Percentiles rank a stretch among this genome's conserved stretches.
Conservation (phyloP, 2,797 vertebrate genomes). For the Eulemur mongoz region DNA sequence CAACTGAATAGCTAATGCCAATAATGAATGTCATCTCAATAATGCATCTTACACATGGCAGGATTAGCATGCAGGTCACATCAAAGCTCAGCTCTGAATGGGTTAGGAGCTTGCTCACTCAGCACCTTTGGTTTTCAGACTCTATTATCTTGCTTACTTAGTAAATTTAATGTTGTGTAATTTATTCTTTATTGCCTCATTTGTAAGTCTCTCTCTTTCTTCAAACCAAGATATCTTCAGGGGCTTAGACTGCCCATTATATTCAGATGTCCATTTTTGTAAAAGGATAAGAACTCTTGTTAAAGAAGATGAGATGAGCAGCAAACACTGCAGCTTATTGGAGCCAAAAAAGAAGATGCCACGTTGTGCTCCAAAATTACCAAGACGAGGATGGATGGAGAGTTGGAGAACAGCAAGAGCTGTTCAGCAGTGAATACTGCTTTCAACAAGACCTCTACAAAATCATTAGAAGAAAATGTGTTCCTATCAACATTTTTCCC, state of each 20-base stretch:
- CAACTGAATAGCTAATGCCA: conserved; percentile 56
- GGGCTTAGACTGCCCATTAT: conserved; percentile 56
- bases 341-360: conserved; percentile 50
- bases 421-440: conserved; percentile 29
- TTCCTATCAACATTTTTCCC: neutral
- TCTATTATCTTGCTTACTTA: conserved; percentile 79
- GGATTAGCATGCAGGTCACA: conserved; percentile 75
- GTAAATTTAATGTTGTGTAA: conserved; percentile 78
- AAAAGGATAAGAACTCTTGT: conserved; percentile 66
- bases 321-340: conserved; percentile 59
- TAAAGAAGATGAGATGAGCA: conserved; percentile 55
- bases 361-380: conserved; percentile 41
- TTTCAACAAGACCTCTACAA: neutral
- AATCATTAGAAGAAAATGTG: conserved; percentile 62
- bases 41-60: conserved; percentile 58
- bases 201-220: conserved; percentile 71
- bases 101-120: conserved; percentile 74
- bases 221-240: conserved; percentile 62
- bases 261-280: conserved; percentile 68
- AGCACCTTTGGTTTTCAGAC: conserved; percentile 78
- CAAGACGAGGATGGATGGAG: conserved; percentile 62
- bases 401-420: neutral
- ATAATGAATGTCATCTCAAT: neutral
- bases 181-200: conserved; percentile 82
- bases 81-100: conserved; percentile 61